Evolutionary conservation across 2,797 vertebrate genomes (phyloP).

Genomic region (Pantherophis vulpinus): DNA sequence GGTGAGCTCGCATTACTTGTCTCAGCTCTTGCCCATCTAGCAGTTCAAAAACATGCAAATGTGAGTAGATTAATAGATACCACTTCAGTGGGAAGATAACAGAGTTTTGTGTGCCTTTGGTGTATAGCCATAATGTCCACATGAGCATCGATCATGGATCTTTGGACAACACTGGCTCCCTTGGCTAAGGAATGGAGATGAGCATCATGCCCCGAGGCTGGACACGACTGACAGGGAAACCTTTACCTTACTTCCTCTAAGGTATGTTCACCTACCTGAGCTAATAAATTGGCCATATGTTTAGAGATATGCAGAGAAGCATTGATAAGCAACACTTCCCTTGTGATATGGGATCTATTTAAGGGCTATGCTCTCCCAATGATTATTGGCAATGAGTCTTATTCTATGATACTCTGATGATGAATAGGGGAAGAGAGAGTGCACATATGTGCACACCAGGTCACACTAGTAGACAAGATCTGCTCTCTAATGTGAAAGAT

Average conservation of each 20-base stretch:
- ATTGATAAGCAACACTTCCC: not conserved
- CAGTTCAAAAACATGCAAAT: not conserved
- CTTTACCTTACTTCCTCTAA: not conserved
- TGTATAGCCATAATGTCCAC: not conserved
- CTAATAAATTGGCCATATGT: not conserved
- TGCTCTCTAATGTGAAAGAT: not conserved
- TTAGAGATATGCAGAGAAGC: not conserved
- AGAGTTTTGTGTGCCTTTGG: not conserved
- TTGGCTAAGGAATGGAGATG: not conserved
- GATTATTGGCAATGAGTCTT: not conserved
- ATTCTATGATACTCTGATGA: not conserved
- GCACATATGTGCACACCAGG: not conserved
- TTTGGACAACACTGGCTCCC: not conserved
- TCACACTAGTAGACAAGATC: not conserved
- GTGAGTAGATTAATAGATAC: not conserved
- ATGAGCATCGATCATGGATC: rapidly evolving
- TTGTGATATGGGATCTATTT: not conserved
- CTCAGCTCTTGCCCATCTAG: not conserved
- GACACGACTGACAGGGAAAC: not conserved
- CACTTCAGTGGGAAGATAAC: not conserved
- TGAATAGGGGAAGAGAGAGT: not conserved
- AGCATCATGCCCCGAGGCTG: not conserved
- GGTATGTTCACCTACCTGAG: not conserved
- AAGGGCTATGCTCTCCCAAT: not conserved
- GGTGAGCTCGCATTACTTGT: not conserved